Percentiles rank a stretch among this genome's conserved stretches.
Conservation (phyloP, 2,113 vertebrate genomes). For the Paramormyrops kingsleyae region DNA sequence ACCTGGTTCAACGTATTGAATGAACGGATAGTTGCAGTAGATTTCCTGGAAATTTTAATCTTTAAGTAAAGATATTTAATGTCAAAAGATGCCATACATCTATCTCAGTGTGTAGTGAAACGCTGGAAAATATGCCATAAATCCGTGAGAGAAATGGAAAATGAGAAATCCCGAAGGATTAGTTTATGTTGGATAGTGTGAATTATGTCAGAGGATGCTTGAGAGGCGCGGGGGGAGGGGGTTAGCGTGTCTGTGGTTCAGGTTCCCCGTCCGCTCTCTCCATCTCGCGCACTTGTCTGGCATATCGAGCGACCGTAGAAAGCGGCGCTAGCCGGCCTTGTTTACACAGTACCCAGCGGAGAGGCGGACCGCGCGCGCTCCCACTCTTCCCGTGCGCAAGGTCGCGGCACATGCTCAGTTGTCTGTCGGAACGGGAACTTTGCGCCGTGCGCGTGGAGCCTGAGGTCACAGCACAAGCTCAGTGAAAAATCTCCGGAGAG, state of each 20-base stretch:
- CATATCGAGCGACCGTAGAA: constrained; percentile 60
- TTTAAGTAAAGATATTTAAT: not conserved
- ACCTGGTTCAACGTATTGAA: not conserved
- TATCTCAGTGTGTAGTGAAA: not conserved
- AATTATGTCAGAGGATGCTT: not conserved
- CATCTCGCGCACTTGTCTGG: constrained; percentile 58
- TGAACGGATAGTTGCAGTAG: not conserved
- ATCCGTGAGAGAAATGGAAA: not conserved
- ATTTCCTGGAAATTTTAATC: not conserved
- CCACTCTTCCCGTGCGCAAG: constrained; percentile 33
- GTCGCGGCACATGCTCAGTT: constrained; percentile 96
- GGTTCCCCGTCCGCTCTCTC: constrained; percentile 14
- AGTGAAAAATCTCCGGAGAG: constrained; percentile 64
- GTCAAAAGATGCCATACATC: not conserved
- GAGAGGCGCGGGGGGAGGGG: not conserved
- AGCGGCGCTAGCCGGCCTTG: constrained; percentile 54
- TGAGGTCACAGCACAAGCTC: constrained; percentile 95
- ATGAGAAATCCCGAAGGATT: not conserved
- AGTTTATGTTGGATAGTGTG: not conserved
- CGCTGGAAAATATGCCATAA: not conserved
- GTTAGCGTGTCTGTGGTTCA: not conserved
- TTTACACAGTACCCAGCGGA: constrained; percentile 58
- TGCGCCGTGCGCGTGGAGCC: constrained; percentile 86
- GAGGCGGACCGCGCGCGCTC: constrained; percentile 53
- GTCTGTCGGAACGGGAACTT: constrained; percentile 80